phyloP scores from a whole-genome alignment of 1,140 invertebrate species.

The Uloborus diversus region DNA sequence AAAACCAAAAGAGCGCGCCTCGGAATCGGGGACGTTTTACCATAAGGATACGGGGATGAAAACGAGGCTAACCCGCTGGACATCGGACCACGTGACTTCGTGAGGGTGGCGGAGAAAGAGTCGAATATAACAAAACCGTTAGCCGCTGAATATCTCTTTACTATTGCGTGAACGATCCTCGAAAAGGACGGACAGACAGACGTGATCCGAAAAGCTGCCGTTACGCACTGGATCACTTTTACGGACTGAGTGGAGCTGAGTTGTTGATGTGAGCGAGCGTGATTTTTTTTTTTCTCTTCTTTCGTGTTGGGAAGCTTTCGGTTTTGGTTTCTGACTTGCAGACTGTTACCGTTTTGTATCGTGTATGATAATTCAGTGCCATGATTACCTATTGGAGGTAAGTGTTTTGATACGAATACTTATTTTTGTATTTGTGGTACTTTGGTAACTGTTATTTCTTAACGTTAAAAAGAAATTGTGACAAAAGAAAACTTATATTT shows the following conservation, averaged over 20 bases:
- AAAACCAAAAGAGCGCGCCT: too few relatives aligned
- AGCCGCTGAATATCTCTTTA: background rate
- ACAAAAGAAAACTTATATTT: too few relatives aligned
- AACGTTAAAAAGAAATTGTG: too few relatives aligned
- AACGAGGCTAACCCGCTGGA: constrained; percentile 51
- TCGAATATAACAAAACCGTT: constrained; percentile 48
- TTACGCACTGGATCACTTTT: constrained; percentile 35
- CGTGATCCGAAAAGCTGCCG: background rate
- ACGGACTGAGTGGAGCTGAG: background rate
- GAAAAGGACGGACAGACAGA: background rate
- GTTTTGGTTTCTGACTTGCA: background rate
- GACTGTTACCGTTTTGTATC: too few relatives aligned
- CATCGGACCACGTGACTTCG: constrained; percentile 32
- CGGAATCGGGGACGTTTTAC: constrained; percentile 35
- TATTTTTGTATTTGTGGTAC: background rate
- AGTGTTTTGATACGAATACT: background rate
- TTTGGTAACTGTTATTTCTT: too few relatives aligned
- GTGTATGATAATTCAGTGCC: constrained; percentile 14
- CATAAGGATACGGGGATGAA: constrained; percentile 26
- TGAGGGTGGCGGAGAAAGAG: constrained; percentile 4
- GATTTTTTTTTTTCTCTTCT: background rate
- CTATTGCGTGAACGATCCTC: constrained; percentile 14
- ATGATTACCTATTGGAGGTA: constrained; percentile 37
- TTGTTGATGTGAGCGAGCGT: constrained; percentile 1
- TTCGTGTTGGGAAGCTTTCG: background rate